phyloP scores from a whole-genome alignment of 2,797 vertebrate species.

The Nannoperca australis region DNA sequence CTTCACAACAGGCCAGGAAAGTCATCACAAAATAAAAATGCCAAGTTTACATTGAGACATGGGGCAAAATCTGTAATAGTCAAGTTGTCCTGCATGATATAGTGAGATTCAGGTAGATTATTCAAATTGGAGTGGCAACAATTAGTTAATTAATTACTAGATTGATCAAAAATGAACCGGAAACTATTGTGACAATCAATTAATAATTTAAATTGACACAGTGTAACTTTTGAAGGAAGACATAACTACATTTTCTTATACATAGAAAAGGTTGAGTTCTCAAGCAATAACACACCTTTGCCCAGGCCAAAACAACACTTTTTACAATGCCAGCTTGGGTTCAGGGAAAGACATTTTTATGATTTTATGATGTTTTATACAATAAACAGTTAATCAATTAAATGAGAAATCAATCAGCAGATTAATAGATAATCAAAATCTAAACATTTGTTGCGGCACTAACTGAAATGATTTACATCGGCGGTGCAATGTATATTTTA shows the following conservation, averaged over 20 bases:
- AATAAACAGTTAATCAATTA: background rate
- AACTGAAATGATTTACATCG: background rate
- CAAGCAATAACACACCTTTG: background rate
- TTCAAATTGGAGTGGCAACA: background rate
- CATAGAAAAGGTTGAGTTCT: background rate
- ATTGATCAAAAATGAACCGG: background rate
- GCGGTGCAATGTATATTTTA: background rate
- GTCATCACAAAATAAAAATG: constrained; percentile 41
- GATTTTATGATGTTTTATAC: background rate
- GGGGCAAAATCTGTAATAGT: background rate
- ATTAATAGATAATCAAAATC: background rate
- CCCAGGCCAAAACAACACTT: background rate
- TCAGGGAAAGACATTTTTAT: too few relatives aligned
- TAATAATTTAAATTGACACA: background rate
- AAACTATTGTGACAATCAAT: background rate
- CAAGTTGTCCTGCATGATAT: background rate
- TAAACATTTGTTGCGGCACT: background rate
- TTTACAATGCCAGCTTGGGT: background rate
- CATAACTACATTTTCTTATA: background rate
- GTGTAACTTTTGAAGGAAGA: too few relatives aligned
- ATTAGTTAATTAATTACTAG: background rate
- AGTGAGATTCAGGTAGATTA: background rate
- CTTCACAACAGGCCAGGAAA: constrained; percentile 56
- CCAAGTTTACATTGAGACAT: constrained; percentile 18
- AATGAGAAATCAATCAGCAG: background rate